A percentile compares a stretch with the other conserved stretches of the same genome.
Conservation (phyloP, 2,888 invertebrate species). For the Tuta absoluta region DNA sequence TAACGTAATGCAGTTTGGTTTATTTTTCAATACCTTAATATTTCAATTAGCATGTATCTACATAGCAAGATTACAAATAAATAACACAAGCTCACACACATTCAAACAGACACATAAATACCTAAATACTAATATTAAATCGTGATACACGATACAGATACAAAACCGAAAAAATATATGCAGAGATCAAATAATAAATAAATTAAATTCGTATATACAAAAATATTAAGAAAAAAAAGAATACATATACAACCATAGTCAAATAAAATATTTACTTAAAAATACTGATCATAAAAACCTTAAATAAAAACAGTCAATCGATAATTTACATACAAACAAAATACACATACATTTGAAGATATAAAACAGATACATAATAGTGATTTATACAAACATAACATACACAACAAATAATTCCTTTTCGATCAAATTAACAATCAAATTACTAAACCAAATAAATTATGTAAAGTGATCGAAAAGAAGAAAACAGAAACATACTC, state of each 20-base stretch:
- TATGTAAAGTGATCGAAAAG: conserved; percentile 64
- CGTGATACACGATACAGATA: conserved; percentile 55
- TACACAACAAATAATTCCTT: conserved; percentile 51
- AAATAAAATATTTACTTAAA: conserved; percentile 5
- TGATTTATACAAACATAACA: conserved; percentile 24
- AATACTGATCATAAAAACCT: conserved; percentile 17
- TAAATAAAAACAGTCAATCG: conserved; percentile 22
- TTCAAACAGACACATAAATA: conserved; percentile 49
- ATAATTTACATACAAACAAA: conserved; percentile 15
- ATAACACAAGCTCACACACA: conserved; percentile 36
- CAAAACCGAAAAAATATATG: neutral
- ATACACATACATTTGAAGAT: conserved; percentile 19
- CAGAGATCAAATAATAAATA: neutral
- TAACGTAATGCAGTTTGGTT: conserved; percentile 27
- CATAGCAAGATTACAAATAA: conserved; percentile 25
- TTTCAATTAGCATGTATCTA: conserved; percentile 20
- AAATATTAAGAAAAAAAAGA: conserved; percentile 25
- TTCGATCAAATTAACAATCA: conserved; percentile 58
- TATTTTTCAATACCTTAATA: conserved; percentile 13
- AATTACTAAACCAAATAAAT: conserved; percentile 34
- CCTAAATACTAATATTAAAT: conserved; percentile 39
- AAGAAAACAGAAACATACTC: conserved; percentile 42
- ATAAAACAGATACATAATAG: conserved; percentile 35
- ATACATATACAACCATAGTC: neutral
- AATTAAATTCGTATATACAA: conserved; percentile 9